Evolutionary conservation across 2,113 vertebrate genomes (phyloP), one percentile per base, ranked within the genome.

Genomic region (Mirza zaza): DNA sequence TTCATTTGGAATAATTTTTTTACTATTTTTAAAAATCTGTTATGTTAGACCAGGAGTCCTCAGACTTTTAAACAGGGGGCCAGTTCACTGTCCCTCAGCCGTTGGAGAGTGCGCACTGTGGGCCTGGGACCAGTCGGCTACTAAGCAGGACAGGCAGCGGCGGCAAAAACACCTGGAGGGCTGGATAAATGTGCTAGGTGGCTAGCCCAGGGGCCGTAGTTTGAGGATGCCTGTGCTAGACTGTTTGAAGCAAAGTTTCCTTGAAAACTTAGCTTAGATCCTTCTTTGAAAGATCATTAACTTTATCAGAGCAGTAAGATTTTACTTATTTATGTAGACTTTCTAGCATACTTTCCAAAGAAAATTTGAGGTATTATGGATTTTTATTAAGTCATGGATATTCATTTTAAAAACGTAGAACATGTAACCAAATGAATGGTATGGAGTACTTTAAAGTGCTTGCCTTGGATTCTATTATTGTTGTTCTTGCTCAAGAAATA

Each of bases 381-480:
- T 92, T 93, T 95, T 63, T 45, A 9, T 77, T 29, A 59, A 83
- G 29, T 68, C 12, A 70, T 93, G 29, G 14, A 76, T 87, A 61
- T 65, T 81, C 32, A 63, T 76, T 90, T 86, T 70, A 50, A 88
- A 95, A 77, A 57, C 39, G 2, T 7, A 36, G 4, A 77, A 50
- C 3, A 27, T 0, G 0, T 86, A 92, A 52, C 61, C 61, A 90
- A 65, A 77, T 89, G 36, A 83, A 79, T 79, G n/a, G 7, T 79
- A 48, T 79, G 29, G n/a, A 71, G 23, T 71, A 15, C 39, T 89
- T 63, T 77, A 39, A 92, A 77, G 23, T 82, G 6, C 45, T 90
- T 97, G 71, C 8, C 8, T 67, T 88, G 18, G 34, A 42, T 93
- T 95, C 25, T 91, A 32, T 6, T 92, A 29, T 82, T 95, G 15